Evolutionary conservation across 2,113 vertebrate genomes (phyloP).

Genomic region (Phoxinus phoxinus): DNA sequence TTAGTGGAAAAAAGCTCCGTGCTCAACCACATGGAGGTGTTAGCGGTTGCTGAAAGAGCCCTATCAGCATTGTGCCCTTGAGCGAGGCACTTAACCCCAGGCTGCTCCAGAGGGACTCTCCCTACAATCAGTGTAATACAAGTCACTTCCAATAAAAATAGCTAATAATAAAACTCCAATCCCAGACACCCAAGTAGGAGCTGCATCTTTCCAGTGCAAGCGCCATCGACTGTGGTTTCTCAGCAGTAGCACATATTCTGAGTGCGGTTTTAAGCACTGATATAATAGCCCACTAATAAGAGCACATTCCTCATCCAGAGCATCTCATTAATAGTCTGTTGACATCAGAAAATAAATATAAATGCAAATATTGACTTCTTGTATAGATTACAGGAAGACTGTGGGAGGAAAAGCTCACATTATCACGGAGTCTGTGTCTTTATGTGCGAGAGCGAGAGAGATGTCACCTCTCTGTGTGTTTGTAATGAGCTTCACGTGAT

Average conservation of each 20-base stretch:
- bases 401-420: background rate
- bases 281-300: constrained; percentile 34
- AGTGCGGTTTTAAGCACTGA: constrained; percentile 29
- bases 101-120: constrained; percentile 31
- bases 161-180: constrained; percentile 35
- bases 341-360: constrained; percentile 25
- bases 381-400: constrained; percentile 29
- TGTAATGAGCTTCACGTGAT: constrained; percentile 61
- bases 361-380: constrained; percentile 43
- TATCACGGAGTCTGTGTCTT: background rate
- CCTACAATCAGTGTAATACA: constrained; percentile 39
- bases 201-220: background rate
- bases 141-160: constrained; percentile 42
- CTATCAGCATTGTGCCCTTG: constrained; percentile 21
- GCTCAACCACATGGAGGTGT: background rate
- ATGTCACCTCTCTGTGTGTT: constrained; percentile 47
- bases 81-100: constrained; percentile 29
- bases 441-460: constrained; percentile 27
- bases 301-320: constrained; percentile 20
- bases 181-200: constrained; percentile 16
- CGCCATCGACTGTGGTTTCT: constrained; percentile 6
- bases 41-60: background rate
- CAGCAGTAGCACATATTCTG: background rate
- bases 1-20: background rate
- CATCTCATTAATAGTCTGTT: constrained; percentile 44